A percentile compares a stretch with the other conserved stretches of the same genome.
Conservation (phyloP, 2,797 vertebrate genomes). For the Arctocebus calabarensis region DNA sequence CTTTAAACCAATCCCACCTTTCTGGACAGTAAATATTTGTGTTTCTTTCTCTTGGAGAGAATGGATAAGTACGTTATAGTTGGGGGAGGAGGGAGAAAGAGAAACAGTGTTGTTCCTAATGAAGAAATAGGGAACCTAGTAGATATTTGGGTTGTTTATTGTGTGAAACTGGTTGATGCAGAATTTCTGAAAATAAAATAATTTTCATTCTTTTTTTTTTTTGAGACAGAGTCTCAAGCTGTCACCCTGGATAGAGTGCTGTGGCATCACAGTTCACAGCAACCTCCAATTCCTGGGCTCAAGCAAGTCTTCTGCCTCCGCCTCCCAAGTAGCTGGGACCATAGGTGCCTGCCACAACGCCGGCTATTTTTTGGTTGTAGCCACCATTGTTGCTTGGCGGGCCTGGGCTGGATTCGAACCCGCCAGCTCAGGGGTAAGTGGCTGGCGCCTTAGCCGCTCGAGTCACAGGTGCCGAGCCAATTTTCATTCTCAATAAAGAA, state of each 20-base stretch:
- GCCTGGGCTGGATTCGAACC: too few relatives aligned
- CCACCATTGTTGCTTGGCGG: too few relatives aligned
- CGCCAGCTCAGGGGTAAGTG: too few relatives aligned
- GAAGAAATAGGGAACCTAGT: background rate
- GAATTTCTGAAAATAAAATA: slow-evolving; percentile 34
- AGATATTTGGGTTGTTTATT: background rate
- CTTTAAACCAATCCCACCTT: slow-evolving; percentile 22
- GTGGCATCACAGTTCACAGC: too few relatives aligned
- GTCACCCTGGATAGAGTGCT: too few relatives aligned
- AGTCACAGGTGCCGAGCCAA: background rate
- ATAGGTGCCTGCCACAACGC: too few relatives aligned
- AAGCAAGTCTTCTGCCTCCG: too few relatives aligned
- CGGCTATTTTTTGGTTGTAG: too few relatives aligned
- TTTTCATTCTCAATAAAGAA: slow-evolving; percentile 16
- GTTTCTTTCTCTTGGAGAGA: background rate
- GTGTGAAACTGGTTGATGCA: background rate
- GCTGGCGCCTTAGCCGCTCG: too few relatives aligned
- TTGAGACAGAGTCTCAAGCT: too few relatives aligned
- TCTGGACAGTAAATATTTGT: background rate
- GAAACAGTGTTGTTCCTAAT: background rate
- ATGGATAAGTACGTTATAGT: background rate
- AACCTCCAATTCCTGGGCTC: too few relatives aligned
- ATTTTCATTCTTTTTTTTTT: background rate
- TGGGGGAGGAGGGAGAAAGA: background rate
- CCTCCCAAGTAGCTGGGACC: too few relatives aligned